Percentiles rank a stretch among this genome's conserved stretches.
Evolutionary conservation across 2,888 invertebrate genomes (phyloP).

Genomic region (Osmoderma eremita): DNA sequence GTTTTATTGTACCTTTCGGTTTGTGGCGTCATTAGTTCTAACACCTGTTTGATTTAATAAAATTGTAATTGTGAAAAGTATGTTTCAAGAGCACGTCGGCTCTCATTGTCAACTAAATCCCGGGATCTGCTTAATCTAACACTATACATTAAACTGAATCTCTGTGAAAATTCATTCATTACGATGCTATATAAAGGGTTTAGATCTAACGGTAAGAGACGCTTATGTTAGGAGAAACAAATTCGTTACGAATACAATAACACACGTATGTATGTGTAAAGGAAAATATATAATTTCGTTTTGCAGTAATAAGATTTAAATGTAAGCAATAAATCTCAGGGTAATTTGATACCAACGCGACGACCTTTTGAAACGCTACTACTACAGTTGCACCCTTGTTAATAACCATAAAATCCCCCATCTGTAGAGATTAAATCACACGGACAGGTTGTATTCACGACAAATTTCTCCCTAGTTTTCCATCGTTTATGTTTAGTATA

Average conservation of each 20-base stretch:
- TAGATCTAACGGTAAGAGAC: not conserved
- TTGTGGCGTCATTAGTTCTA: too few species aligned
- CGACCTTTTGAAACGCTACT: not conserved
- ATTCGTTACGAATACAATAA: not conserved
- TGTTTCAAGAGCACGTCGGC: too few species aligned
- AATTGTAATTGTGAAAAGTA: too few species aligned
- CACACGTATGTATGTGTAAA: not conserved
- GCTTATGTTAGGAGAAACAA: not conserved
- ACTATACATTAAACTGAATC: too few species aligned
- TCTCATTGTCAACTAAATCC: too few species aligned
- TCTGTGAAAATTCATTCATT: too few species aligned
- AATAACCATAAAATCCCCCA: constrained; percentile 17
- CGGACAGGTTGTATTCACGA: constrained; percentile 1
- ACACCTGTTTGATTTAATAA: too few species aligned
- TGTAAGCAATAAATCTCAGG: constrained; percentile 11
- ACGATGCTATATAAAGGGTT: too few species aligned
- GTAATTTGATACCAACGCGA: constrained; percentile 1
- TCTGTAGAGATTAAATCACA: constrained; percentile 10
- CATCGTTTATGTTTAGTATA: not conserved
- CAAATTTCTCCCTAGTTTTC: not conserved
- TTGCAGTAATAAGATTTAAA: constrained; percentile 25
- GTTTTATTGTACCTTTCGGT: too few species aligned
- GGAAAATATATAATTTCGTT: not conserved
- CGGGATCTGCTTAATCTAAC: too few species aligned
- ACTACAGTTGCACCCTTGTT: constrained; percentile 17